Base-by-base conservation (phyloP, 2,888 invertebrate genomes). In the Hypolimnas misippus region DNA sequence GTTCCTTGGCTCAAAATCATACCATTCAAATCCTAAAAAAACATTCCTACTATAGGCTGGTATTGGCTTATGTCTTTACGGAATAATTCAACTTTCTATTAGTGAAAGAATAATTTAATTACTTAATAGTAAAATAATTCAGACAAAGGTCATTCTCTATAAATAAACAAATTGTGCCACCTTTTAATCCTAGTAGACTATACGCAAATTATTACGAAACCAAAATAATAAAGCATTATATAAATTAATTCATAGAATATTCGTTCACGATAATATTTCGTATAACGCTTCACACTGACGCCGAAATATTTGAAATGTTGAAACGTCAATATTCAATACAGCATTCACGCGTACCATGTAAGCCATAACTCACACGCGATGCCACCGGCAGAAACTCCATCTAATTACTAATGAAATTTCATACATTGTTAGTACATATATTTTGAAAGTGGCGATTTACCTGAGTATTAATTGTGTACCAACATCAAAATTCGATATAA, bases 391-490 rank as follows among this genome's bases (percentile, higher is more conserved):
- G 65, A 74, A 53, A 57, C 60, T 55, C 54, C 50, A 54, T 60
- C 61, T 62, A 68, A 70, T 68, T 62, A 68, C 59, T 62, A 62
- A 66, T 60, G 61, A 69, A 68, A 61, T 77, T 78, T 75, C 76
- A 70, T 74, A 78, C 79, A 78, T 76, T 78, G 76, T 78, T 75
- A 68, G 62, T n/a, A n/a, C n/a, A n/a, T 62, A 71, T 72, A 75
- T 75, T 65, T 76, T 70, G 68, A 70, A 76, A 71, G 76, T 79
- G 79, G 72, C 74, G 76, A 78, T 80, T 79, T 76, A 74, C 78
- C 73, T 76, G 77, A 69, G 70, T 77, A 83, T 81, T 82, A 83
- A 82, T 82, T 74, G 71, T 71, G 65, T 65, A 69, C 68, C 69
- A 75, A 68, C 65, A 61, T 68, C 69, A 75, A 68, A 64, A 61